These are phyloP conservation scores for Pantherophis alleghaniensis DNA, from an alignment of 2,797 vertebrate species.

Conservation along the genomic window DNA sequence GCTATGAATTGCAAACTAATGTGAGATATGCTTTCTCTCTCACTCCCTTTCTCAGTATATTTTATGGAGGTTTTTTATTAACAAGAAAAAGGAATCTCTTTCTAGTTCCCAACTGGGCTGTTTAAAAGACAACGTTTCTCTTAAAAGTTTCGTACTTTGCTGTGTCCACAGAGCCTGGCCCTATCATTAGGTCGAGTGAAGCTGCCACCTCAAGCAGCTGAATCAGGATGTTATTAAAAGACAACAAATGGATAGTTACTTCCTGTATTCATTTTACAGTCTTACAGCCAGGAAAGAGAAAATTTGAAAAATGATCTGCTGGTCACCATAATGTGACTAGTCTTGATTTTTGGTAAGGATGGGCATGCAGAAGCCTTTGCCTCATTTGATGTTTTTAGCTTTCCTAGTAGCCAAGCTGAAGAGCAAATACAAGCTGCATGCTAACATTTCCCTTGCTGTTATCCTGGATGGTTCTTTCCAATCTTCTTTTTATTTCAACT, in stretches of 20 bases:
- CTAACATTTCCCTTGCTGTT: slow-evolving; percentile 1
- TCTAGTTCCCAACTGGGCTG: background rate
- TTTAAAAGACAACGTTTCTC: background rate
- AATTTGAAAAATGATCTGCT: background rate
- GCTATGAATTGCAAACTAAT: background rate
- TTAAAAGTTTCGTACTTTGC: background rate
- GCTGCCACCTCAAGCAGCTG: background rate
- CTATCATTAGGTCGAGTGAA: background rate
- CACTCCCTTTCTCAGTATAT: background rate
- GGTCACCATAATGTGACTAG: background rate
- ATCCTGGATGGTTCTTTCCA: background rate
- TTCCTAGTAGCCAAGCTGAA: background rate
- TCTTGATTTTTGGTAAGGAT: background rate
- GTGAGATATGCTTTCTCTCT: background rate
- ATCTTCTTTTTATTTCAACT: background rate
- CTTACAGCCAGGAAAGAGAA: background rate
- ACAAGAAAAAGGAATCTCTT: slow-evolving; percentile 18
- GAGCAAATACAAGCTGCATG: background rate
- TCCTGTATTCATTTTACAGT: background rate
- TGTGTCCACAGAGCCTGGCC: background rate
- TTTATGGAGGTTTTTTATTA: background rate
- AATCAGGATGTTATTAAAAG: background rate
- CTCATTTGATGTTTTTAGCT: background rate
- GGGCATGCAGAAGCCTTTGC: background rate
- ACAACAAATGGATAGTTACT: background rate